Evolutionary conservation across 2,797 vertebrate species (phyloP).

Genomic region (Epinephelus coioides): DNA sequence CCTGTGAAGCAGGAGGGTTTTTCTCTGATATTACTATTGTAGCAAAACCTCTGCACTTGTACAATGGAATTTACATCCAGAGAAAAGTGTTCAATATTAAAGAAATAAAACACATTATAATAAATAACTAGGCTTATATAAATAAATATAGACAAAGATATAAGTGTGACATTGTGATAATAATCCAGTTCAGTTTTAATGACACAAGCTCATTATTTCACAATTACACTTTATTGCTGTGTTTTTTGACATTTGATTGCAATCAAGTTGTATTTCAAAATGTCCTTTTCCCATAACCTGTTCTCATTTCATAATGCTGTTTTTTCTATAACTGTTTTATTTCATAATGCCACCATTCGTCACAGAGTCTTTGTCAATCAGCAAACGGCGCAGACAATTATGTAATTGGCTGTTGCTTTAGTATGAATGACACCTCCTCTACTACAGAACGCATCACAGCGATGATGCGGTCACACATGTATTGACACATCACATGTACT

Average conservation of each 20-base stretch:
- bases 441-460: not conserved
- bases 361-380: not conserved
- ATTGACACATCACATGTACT: not conserved
- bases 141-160: not conserved
- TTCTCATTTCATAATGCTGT: constrained; percentile 4
- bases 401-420: not conserved
- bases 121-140: not conserved
- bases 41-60: not conserved
- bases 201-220: not conserved
- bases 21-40: not conserved
- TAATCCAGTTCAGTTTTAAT: not conserved
- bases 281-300: not conserved
- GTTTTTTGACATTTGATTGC: not conserved
- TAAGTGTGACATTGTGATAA: not conserved
- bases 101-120: not conserved
- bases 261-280: constrained; percentile 14
- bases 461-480: not conserved
- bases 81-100: not conserved
- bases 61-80: not conserved
- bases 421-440: not conserved
- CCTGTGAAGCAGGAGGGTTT: not conserved
- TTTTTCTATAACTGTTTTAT: constrained; percentile 3
- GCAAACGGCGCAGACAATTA: not conserved
- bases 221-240: not conserved
- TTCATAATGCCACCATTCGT: constrained; percentile 1